Conservation (phyloP, 2,113 vertebrate genomes). For the Urocitellus parryii region DNA sequence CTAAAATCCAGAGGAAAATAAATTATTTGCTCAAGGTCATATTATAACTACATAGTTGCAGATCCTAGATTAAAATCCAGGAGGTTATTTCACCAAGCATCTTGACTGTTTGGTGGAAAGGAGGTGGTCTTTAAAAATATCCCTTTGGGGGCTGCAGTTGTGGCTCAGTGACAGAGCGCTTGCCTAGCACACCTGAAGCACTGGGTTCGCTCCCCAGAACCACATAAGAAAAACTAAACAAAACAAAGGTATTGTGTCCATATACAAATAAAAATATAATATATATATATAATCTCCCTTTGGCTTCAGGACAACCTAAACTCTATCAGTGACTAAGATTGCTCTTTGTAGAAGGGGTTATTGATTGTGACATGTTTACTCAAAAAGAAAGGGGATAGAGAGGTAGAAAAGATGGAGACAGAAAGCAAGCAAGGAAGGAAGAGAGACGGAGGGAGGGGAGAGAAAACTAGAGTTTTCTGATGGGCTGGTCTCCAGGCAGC, state of each 20-base stretch:
- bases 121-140: background rate
- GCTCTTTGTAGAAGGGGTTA: background rate
- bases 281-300: background rate
- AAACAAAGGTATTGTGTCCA: too few relatives aligned
- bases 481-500: slow-evolving; percentile 54
- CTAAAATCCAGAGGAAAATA: background rate
- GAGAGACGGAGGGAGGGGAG: accelerated
- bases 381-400: background rate
- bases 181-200: too few relatives aligned
- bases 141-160: background rate
- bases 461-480: slow-evolving; percentile 13
- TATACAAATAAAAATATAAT: too few relatives aligned
- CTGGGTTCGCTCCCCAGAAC: too few relatives aligned
- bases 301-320: background rate
- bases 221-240: too few relatives aligned
- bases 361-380: slow-evolving; percentile 1
- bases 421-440: accelerated
- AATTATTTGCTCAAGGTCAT: slow-evolving; percentile 6
- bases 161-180: too few relatives aligned
- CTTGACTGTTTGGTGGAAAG: background rate
- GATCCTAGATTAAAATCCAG: background rate
- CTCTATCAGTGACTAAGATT: background rate
- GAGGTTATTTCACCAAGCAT: background rate
- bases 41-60: background rate
- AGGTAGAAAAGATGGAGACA: background rate